Percentiles rank a stretch among this genome's conserved stretches.
Evolutionary conservation across 2,888 invertebrate genomes (phyloP).

Genomic region (Ormyrus labotus): DNA sequence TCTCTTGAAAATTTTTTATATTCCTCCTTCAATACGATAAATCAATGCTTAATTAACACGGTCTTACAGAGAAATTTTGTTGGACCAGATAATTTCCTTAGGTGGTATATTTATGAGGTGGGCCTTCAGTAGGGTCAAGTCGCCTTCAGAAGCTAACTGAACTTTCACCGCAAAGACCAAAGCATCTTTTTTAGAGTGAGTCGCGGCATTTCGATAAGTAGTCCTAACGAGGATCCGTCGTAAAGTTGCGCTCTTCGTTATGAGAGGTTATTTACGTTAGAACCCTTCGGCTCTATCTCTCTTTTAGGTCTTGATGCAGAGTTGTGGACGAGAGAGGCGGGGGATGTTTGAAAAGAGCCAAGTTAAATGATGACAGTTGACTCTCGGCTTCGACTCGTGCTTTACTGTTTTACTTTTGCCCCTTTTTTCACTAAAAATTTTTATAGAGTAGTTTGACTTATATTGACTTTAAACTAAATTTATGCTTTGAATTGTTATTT

Average conservation of each 20-base stretch:
- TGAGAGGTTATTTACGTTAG: conserved; percentile 41
- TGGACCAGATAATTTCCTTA: no score
- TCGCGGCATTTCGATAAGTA: conserved; percentile 26
- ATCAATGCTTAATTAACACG: no score
- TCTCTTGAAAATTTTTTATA: no score
- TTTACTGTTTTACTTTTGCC: not conserved
- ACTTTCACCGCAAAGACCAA: not conserved
- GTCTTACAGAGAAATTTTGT: no score
- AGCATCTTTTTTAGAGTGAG: no score
- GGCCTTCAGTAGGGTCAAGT: conserved; percentile 20
- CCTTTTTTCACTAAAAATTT: not conserved
- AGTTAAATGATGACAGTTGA: conserved; percentile 10
- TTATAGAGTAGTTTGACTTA: conserved; percentile 20
- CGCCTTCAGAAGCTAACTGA: not conserved
- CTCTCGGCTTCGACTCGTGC: not conserved
- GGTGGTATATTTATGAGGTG: no score
- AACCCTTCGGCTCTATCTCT: conserved; percentile 11
- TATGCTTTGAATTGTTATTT: not conserved
- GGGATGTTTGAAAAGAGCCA: conserved; percentile 1
- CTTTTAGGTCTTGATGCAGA: conserved; percentile 19
- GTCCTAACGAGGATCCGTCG: conserved; percentile 42
- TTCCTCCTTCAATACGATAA: no score
- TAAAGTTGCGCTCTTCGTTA: conserved; percentile 46
- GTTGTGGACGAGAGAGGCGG: conserved; percentile 8
- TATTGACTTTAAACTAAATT: conserved; percentile 3